Percentiles rank a stretch among this genome's conserved stretches.
These are phyloP conservation scores for Rhynchotus rufescens DNA, from an alignment of 2,797 vertebrate genomes.

Conservation along the genomic window DNA sequence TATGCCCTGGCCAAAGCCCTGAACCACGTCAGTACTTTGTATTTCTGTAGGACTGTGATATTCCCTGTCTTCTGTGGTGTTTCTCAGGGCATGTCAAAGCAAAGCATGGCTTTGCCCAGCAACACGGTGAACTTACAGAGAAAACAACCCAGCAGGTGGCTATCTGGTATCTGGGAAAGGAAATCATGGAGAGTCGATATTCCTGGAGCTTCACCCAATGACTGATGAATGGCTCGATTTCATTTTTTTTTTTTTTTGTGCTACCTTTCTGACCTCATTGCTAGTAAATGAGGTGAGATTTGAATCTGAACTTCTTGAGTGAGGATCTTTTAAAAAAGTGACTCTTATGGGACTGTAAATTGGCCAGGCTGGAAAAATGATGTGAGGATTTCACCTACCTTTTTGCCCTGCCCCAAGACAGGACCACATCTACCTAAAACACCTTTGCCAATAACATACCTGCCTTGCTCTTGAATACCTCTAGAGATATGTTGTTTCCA, in stretches of 20 bases:
- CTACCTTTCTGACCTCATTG: not conserved
- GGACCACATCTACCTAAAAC: not conserved
- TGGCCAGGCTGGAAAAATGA: not conserved
- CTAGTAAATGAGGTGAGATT: not conserved
- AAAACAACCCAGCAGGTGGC: not conserved
- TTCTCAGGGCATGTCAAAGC: not conserved
- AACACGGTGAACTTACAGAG: not conserved
- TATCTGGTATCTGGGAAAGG: not conserved
- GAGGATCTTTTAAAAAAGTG: not conserved
- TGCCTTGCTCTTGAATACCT: not conserved
- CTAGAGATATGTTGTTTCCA: not conserved
- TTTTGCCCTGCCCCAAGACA: not conserved
- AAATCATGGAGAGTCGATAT: constrained; percentile 2
- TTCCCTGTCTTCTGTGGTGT: not conserved
- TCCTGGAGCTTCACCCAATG: not conserved
- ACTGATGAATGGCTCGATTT: rapidly evolving
- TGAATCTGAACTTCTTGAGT: not conserved
- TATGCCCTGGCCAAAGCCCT: not conserved
- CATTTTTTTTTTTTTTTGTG: rapidly evolving
- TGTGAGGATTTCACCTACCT: not conserved
- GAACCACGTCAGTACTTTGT: not conserved
- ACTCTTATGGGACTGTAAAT: not conserved
- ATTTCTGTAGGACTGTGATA: not conserved
- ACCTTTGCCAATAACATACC: rapidly evolving
- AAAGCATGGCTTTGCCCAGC: not conserved